Conservation (phyloP, 2,888 invertebrate species). For the Sepioteuthis lessoniana region DNA sequence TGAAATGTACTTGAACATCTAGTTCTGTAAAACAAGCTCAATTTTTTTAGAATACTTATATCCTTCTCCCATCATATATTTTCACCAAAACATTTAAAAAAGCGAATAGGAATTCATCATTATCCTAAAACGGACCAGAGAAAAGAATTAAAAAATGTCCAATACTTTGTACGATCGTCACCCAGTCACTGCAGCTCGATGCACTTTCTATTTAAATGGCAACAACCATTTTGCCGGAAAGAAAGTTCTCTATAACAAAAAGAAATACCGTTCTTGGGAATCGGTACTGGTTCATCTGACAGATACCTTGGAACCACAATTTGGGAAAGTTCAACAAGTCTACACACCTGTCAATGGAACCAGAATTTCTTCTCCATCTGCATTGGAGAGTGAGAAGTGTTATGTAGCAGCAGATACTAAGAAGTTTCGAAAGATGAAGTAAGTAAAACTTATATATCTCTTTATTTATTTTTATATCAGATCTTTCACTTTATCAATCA, state of each 20-base stretch:
- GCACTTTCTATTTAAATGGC: constrained; percentile 39
- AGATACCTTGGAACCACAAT: neutral
- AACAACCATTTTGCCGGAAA: constrained; percentile 40
- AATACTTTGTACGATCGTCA: neutral
- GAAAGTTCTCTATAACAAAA: constrained; percentile 5
- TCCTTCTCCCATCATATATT: neutral
- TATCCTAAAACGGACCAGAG: neutral
- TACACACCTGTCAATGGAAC: constrained; percentile 42
- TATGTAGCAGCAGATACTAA: constrained; percentile 19
- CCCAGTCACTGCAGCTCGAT: neutral
- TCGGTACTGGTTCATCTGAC: constrained; percentile 41
- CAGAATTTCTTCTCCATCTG: neutral
- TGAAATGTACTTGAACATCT: neutral
- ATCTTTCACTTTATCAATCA: neutral
- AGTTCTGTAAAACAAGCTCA: neutral
- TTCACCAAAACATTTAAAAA: neutral
- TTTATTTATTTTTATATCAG: neutral
- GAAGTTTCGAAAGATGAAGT: constrained; percentile 24
- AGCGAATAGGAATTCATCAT: accelerated
- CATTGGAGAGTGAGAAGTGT: neutral
- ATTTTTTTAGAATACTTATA: too few species aligned
- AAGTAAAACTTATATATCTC: neutral
- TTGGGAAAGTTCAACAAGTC: constrained; percentile 37
- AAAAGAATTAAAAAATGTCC: neutral
- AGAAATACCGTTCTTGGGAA: constrained; percentile 41